These are phyloP conservation scores for Lithophane semibrunnea DNA, from an alignment of 2,888 invertebrate species.

Conservation along the genomic window DNA sequence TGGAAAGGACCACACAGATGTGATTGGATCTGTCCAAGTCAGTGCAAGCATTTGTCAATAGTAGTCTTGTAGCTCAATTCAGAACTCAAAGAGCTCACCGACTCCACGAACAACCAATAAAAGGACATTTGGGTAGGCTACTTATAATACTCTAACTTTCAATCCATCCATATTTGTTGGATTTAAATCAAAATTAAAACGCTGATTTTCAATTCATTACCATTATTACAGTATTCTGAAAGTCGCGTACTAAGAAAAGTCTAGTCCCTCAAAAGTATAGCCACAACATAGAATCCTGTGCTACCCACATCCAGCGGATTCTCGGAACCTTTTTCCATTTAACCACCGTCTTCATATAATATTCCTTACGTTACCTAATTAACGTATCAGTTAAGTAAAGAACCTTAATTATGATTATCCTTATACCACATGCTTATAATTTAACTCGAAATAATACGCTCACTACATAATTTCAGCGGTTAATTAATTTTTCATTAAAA, in stretches of 20 bases:
- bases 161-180: background rate
- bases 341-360: background rate
- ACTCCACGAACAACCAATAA: no score
- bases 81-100: no score
- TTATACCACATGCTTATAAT: slow-evolving; percentile 15
- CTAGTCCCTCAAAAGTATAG: no score
- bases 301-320: background rate
- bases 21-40: no score
- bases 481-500: slow-evolving; percentile 24
- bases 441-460: slow-evolving; percentile 21
- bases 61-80: no score
- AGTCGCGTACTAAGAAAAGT: background rate
- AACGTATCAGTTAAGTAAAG: slow-evolving; percentile 10
- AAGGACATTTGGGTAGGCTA: no score
- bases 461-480: slow-evolving; percentile 20
- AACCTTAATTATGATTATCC: slow-evolving; percentile 21
- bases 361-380: background rate
- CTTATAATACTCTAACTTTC: no score
- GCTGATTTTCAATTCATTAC: background rate
- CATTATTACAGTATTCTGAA: background rate
- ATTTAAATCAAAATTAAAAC: background rate
- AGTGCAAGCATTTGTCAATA: no score
- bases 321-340: background rate
- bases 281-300: background rate
- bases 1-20: no score